Evolutionary conservation across 1,140 invertebrate genomes (phyloP), one percentile per base, ranked within the genome.

Genomic region (Branchinecta lynchi): DNA sequence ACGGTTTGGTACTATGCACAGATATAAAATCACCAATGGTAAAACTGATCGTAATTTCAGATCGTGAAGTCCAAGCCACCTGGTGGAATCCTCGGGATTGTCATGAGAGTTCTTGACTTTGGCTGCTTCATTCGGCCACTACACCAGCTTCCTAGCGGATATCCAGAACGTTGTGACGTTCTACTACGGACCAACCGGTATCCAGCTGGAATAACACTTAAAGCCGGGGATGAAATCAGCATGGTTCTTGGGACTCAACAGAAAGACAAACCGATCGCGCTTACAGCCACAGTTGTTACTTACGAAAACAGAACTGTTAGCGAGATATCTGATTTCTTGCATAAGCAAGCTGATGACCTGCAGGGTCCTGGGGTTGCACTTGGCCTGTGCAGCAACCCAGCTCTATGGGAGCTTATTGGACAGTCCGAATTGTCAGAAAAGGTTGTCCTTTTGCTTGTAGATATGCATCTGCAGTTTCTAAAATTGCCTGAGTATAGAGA

Each of bases 41-140:
- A 32, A 32, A 32, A 32, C 32, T 32, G 32, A 32, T 32, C 5
- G 32, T 32, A 32, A 32, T 32, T 32, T 32, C 32, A 32, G 32
- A 1, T 32, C 32, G 32, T 32, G 32, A 32, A 32, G 32, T 32
- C 32, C 32, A 32, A 32, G 32, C 32, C 32, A 67, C 66, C 12
- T 67, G 66, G 66, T 21, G 10, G 10, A 15, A 6, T 67, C 10
- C 3, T 43, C 10, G 66, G 66, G 15, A 10, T 21, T 32, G 20
- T 67, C 10, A 43, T 67, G 12, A 12, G 6, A 21, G 66, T 67
- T 32, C 10, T 21, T 3, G 20, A 21, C 20, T 12, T 15, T 10
- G 44, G 10, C 10, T 67, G 66, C 66, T 67, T 67, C 66, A 67
- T 67, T 43, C 10, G 44, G 6, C 66, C 66, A 43, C 21, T 32